These are phyloP conservation scores for Xiphydria camelus DNA, from an alignment of 2,888 invertebrate species.

Conservation along the genomic window DNA sequence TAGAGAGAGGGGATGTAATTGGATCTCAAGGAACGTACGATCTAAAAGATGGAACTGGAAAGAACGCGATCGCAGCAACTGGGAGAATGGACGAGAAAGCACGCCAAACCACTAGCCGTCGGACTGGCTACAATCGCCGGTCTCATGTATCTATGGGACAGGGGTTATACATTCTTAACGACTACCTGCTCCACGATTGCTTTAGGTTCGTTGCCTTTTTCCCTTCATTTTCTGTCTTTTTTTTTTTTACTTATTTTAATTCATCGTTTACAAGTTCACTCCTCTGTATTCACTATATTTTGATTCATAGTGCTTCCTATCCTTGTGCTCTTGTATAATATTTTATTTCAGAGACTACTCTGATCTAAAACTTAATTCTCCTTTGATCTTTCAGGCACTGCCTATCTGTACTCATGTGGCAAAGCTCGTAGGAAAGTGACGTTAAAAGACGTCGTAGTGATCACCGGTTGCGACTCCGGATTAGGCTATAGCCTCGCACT, in stretches of 20 bases:
- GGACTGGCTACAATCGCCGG: slow-evolving; percentile 18
- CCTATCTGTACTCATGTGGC: slow-evolving; percentile 6
- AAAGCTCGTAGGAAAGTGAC: slow-evolving; percentile 16
- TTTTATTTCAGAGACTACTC: too few relatives aligned
- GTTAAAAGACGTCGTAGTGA: slow-evolving; percentile 53
- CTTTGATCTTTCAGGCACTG: slow-evolving; percentile 15
- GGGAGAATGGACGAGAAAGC: slow-evolving; percentile 3
- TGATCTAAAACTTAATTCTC: background rate
- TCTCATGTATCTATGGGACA: slow-evolving; percentile 22
- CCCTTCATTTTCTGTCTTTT: too few relatives aligned
- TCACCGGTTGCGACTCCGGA: slow-evolving; percentile 87
- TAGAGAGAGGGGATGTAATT: background rate
- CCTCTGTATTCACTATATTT: background rate
- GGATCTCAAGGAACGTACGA: too few relatives aligned
- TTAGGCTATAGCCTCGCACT: slow-evolving; percentile 76
- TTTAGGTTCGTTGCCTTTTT: slow-evolving; percentile 28
- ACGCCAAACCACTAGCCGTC: background rate
- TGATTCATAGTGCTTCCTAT: too few relatives aligned
- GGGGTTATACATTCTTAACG: slow-evolving; percentile 16
- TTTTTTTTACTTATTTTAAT: background rate
- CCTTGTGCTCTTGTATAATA: too few relatives aligned
- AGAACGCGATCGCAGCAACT: background rate
- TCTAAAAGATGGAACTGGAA: slow-evolving; percentile 1
- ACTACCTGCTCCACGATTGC: slow-evolving; percentile 19
- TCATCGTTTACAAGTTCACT: background rate